These are phyloP conservation scores for Anthoscopus minutus DNA, from an alignment of 2,113 vertebrate genomes.

Conservation along the genomic window DNA sequence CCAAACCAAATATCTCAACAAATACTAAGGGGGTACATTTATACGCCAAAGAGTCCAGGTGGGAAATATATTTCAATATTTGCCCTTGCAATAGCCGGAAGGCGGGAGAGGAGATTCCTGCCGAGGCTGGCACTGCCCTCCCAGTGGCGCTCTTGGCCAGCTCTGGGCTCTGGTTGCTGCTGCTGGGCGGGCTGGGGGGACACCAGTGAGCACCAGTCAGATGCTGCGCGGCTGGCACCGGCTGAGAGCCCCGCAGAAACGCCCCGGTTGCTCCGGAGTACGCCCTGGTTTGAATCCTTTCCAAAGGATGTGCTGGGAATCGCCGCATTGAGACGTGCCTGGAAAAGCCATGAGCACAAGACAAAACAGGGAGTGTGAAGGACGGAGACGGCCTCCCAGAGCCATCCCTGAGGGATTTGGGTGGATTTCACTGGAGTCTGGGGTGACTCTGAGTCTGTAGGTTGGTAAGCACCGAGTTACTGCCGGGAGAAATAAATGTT, in stretches of 20 bases:
- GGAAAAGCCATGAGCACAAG: not conserved
- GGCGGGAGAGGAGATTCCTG: accelerated
- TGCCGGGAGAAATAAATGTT: not conserved
- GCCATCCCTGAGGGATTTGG: not conserved
- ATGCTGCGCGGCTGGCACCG: not conserved
- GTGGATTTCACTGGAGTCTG: not conserved
- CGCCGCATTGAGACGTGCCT: not conserved
- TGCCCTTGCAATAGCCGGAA: accelerated
- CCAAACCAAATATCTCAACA: not conserved
- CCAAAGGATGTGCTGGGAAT: not conserved
- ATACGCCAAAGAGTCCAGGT: not conserved
- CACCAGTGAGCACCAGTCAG: accelerated
- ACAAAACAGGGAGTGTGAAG: not conserved
- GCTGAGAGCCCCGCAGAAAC: not conserved
- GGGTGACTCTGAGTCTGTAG: not conserved
- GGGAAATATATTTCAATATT: not conserved
- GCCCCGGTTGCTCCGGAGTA: not conserved
- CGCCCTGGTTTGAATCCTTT: not conserved
- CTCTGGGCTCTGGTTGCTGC: accelerated
- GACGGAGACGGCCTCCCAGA: accelerated
- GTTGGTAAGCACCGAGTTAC: not conserved
- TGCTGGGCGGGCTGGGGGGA: not conserved
- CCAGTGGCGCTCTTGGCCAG: not conserved
- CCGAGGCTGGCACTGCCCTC: too few relatives aligned
- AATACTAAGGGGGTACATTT: accelerated